Conservation (phyloP, 2,797 vertebrate species). For the Rallus crepitans region DNA sequence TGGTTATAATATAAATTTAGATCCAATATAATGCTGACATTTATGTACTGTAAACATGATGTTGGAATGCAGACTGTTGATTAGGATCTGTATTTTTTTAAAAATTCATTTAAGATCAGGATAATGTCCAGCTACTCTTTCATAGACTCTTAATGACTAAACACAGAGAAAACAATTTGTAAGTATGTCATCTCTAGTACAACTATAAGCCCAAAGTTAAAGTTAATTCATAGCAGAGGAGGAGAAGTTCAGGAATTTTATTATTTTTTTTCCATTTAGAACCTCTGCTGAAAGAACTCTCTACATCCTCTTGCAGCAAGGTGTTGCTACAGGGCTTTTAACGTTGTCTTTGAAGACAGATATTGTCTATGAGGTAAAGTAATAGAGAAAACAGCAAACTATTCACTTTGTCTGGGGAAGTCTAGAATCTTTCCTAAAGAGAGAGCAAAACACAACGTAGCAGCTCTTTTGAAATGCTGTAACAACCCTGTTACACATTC, state of each 20-base stretch:
- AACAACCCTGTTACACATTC: not conserved
- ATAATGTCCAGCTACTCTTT: not conserved
- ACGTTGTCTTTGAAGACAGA: not conserved
- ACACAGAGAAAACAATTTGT: not conserved
- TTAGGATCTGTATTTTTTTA: not conserved
- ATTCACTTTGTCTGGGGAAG: not conserved
- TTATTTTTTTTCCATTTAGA: not conserved
- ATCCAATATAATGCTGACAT: not conserved
- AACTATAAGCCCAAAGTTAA: not conserved
- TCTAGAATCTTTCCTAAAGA: constrained; percentile 32
- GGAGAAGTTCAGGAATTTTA: not conserved
- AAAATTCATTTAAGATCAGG: not conserved
- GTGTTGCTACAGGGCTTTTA: not conserved
- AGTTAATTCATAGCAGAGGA: not conserved
- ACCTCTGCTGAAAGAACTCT: not conserved
- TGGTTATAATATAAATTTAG: not conserved
- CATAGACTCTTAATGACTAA: not conserved
- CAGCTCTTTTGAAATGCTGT: not conserved
- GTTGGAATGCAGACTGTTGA: not conserved
- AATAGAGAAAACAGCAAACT: constrained; percentile 4
- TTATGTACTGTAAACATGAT: not conserved
- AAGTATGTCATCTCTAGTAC: not conserved
- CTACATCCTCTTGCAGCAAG: not conserved
- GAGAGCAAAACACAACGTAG: not conserved
- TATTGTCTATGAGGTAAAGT: not conserved